Conservation (phyloP, 2,888 invertebrate species). For the Pandemis cinnamomeana region DNA sequence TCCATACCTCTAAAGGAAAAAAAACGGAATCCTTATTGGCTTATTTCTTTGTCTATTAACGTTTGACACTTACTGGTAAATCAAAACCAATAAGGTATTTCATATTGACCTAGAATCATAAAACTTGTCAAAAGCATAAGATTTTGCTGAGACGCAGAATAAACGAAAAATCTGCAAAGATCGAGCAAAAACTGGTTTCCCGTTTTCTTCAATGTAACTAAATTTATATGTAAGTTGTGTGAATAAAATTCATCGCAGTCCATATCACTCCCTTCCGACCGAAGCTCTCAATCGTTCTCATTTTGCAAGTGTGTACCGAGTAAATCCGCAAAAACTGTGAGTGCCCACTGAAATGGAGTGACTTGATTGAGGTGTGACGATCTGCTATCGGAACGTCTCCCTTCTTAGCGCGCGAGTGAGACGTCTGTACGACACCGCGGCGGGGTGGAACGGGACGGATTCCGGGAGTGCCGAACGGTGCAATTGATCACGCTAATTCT, state of each 20-base stretch:
- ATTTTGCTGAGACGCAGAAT: too few relatives aligned
- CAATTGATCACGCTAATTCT: conserved; percentile 82
- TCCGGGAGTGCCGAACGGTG: conserved; percentile 70
- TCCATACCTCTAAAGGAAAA: too few relatives aligned
- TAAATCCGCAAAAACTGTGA: conserved; percentile 41
- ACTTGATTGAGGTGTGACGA: conserved; percentile 52
- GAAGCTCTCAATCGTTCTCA: conserved; percentile 23
- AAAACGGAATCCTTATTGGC: too few relatives aligned
- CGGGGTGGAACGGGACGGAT: conserved; percentile 56
- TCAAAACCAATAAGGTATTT: too few relatives aligned
- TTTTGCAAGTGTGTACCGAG: conserved; percentile 34
- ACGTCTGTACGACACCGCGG: conserved; percentile 35
- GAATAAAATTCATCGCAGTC: not conserved
- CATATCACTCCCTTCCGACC: not conserved
- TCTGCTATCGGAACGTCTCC: conserved; percentile 46
- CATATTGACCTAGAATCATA: too few relatives aligned
- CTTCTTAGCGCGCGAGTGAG: conserved; percentile 43
- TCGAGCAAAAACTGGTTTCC: not conserved
- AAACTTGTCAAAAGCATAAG: too few relatives aligned
- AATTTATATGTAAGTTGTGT: not conserved
- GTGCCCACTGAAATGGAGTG: conserved; percentile 41
- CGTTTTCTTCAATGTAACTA: not conserved
- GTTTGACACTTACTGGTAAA: too few relatives aligned
- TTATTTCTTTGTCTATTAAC: too few relatives aligned
- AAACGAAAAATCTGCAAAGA: not conserved